Base-by-base conservation (phyloP, 1,140 invertebrate genomes). In the Anastatus disparis region DNA sequence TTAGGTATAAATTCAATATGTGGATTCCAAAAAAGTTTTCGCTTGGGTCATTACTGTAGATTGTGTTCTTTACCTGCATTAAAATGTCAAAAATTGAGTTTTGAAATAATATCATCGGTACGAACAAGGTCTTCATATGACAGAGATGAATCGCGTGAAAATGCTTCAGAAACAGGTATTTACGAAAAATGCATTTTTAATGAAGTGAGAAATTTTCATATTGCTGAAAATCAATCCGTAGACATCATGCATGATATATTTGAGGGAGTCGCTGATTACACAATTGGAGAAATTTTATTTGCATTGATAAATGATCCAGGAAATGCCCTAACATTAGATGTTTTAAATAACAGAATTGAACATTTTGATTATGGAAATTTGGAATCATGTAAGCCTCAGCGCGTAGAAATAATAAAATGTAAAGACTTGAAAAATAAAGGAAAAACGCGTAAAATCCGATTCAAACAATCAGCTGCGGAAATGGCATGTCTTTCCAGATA, bases 391-490 rank as follows among this genome's bases (percentile, higher is more conserved):
- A 53, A 53, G 26, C 22, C 50, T 22, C n/a, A 3, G 17, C 20
- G 8, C 10, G 3, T 53, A 26, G 7, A 12, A 24, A 9, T 24
- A 6, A 9, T 27, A 24, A 17, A 7, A 24, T 24, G 17, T 9
- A 53, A 53, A n/a, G n/a, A n/a, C n/a, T n/a, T n/a, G n/a, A n/a
- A n/a, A n/a, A n/a, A n/a, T n/a, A n/a, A n/a, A 22, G 7, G 7
- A 53, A 17, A 17, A 13, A 17, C 26, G 3, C 6, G 4, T 12
- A 53, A 53, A 27, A 53, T 66, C 24, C 26, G n/a, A 66, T 10
- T 66, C 6, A 66, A 66, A n/a, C 63, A 66, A 38, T 66, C 50
- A 52, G 46, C 63, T 7, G 53, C 63, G n/a, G n/a, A n/a, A n/a
- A n/a, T n/a, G n/a, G n/a, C n/a, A n/a, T n/a, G n/a, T n/a, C n/a